These are phyloP conservation scores for Diphyllodes magnificus DNA, from an alignment of 2,113 vertebrate species.

Conservation along the genomic window DNA sequence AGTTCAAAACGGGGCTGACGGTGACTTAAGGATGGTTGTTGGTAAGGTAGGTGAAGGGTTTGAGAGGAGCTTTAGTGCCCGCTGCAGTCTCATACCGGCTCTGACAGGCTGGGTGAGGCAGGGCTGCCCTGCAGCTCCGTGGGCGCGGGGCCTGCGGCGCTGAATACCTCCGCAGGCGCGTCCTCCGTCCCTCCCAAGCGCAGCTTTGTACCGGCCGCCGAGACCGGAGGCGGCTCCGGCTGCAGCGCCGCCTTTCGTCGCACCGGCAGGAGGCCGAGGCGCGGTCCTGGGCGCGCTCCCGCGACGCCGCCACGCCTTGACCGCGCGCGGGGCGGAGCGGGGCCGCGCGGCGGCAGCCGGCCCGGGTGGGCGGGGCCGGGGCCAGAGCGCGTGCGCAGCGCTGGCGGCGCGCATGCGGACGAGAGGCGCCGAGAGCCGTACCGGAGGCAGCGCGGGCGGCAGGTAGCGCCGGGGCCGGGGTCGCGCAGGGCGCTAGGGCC, in stretches of 20 bases:
- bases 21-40: too few species aligned
- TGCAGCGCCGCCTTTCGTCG: neutral
- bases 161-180: neutral
- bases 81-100: neutral
- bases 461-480: neutral
- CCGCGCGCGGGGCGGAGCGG: neutral
- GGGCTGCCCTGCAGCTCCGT: neutral
- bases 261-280: too few species aligned
- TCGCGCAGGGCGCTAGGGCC: neutral
- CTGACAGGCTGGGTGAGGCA: neutral
- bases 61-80: neutral
- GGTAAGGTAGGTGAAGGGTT: neutral
- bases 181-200: too few species aligned
- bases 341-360: neutral
- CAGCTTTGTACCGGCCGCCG: neutral
- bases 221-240: neutral
- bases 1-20: neutral
- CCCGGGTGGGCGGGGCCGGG: neutral
- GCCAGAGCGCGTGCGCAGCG: neutral
- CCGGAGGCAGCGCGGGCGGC: neutral
- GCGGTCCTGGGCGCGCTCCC: neutral
- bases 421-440: neutral
- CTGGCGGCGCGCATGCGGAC: neutral
- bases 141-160: neutral
- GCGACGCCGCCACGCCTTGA: neutral